Conservation (phyloP, 2,113 vertebrate species). For the Ornithorhynchus anatinus region DNA sequence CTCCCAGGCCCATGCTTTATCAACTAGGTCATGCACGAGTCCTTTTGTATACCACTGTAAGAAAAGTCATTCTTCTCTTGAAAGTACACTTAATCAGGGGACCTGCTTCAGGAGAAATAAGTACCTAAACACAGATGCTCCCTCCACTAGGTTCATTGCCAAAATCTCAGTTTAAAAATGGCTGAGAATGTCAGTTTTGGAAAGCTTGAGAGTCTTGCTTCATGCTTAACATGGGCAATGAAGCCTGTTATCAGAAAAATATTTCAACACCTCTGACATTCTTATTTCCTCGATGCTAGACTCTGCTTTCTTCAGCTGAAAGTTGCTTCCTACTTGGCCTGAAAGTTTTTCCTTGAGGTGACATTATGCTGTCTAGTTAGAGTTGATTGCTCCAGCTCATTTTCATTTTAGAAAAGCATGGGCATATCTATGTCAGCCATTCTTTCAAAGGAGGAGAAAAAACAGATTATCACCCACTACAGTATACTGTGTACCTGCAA, state of each 20-base stretch:
- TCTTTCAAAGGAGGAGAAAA: background rate
- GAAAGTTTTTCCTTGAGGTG: conserved; percentile 17
- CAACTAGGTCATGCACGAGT: too few species aligned
- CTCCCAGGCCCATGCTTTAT: too few species aligned
- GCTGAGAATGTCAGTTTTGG: background rate
- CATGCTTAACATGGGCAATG: background rate
- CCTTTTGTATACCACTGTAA: too few species aligned
- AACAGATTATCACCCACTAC: too few species aligned
- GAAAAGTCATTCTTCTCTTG: too few species aligned
- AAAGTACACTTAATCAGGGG: too few species aligned
- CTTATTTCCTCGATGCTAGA: background rate
- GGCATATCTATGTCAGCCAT: background rate
- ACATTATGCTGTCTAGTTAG: background rate
- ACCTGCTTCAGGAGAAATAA: too few species aligned
- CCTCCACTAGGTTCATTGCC: background rate
- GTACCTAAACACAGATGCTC: background rate
- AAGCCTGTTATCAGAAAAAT: background rate
- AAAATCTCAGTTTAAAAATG: background rate
- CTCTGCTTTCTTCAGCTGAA: conserved; percentile 5
- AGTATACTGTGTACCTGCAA: background rate
- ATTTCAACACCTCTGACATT: conserved; percentile 8
- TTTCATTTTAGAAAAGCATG: conserved; percentile 26
- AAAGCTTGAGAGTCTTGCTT: background rate
- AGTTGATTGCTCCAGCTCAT: background rate
- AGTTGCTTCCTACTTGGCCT: conserved; percentile 13